Evolutionary conservation across 1,140 invertebrate species (phyloP), one percentile per base, ranked within the genome.

Genomic region (Tetranychus cinnabarinus): DNA sequence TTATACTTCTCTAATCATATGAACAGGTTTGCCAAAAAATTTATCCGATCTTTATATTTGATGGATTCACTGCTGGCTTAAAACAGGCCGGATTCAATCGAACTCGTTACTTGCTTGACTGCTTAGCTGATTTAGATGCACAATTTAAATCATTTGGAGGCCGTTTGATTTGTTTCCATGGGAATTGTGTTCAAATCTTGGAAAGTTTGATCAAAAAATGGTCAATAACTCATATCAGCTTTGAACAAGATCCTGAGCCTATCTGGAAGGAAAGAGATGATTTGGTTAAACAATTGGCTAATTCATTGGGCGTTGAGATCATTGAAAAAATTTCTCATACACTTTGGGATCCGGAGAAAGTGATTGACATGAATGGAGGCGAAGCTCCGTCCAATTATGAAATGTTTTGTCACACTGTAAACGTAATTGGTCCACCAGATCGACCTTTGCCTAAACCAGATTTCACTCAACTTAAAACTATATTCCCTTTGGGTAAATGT

Each of bases 31-130:
- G 55, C 10, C 13, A 46, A 15, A 87, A 85, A 3, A 86, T 85
- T 67, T 77, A 86, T 54, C 89, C 86, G 69, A 80, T 89, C 59
- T 91, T 89, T 70, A 83, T 90, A 54, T 75, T 90, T 8, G 86
- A 91, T 70, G 86, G 86, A 0, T 89, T 86, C 85, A 89, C 88
- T 73, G 86, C 86, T 13, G 85, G 85, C 37, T 83, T 83, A 3
- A 87, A 85, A 34, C 88, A 87, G 71, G 83, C 88, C 61, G 85
- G 86, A 37, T 84, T 88, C 60, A 89, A 89, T 69, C 88, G 88
- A 74, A 90, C 86, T 86, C 84, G 86, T 69, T 91, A 90, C 72
- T 75, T 91, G 1, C 72, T 90, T 50, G 84, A 90, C 72, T 88
- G 85, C 69, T 68, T 92, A n/a, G 84, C 88, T 71, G 86, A 92